A percentile compares a stretch with the other conserved stretches of the same genome.
Conservation (phyloP, 2,113 vertebrate species). For the Lasiurus cinereus region DNA sequence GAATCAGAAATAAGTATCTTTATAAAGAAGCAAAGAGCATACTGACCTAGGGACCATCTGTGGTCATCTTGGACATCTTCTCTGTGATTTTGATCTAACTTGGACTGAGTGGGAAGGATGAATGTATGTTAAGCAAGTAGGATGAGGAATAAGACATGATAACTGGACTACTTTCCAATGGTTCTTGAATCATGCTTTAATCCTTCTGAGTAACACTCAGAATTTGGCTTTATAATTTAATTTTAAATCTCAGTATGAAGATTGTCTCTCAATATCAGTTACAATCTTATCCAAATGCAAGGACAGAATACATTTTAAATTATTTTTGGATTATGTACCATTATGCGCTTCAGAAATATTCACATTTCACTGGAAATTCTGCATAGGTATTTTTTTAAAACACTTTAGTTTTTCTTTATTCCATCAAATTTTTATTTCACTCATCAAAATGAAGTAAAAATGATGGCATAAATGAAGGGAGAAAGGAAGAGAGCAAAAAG, state of each 20-base stretch:
- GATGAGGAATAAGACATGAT: background rate
- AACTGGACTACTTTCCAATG: background rate
- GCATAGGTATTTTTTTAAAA: conserved; percentile 41
- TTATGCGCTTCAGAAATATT: background rate
- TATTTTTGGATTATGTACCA: background rate
- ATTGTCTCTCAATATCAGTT: conserved; percentile 16
- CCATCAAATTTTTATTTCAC: background rate
- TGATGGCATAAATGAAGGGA: background rate
- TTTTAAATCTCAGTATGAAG: background rate
- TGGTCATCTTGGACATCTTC: background rate
- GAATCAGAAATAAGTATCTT: background rate
- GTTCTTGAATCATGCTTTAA: background rate
- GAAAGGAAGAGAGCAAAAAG: background rate
- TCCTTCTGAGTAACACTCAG: background rate
- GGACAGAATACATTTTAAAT: conserved; percentile 10
- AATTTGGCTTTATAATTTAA: conserved; percentile 18
- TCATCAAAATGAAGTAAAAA: background rate
- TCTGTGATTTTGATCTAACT: background rate
- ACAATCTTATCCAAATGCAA: background rate
- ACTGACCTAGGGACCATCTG: background rate
- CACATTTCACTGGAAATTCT: background rate
- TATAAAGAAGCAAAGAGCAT: background rate
- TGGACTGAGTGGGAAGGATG: background rate
- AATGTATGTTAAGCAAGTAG: background rate
- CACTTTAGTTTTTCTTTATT: conserved; percentile 19